A percentile compares a stretch with the other conserved stretches of the same genome.
Evolutionary conservation across 2,888 invertebrate species (phyloP).

Genomic region (Galerucella calmariensis): DNA sequence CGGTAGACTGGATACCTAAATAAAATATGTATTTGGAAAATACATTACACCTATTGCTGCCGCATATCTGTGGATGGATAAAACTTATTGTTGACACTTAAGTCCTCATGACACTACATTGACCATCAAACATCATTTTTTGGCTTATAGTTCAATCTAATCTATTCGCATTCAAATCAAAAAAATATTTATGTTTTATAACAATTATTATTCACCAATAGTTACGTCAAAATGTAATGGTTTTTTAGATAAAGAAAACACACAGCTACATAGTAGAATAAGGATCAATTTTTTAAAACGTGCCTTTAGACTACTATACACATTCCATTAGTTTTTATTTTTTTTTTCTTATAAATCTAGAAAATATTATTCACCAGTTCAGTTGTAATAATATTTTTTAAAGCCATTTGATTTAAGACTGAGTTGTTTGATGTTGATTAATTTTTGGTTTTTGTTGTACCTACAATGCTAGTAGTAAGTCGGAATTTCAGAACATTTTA

Average conservation of each 20-base stretch:
- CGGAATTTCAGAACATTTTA: not conserved
- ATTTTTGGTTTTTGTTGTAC: slow-evolving; percentile 55
- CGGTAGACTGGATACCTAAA: not conserved
- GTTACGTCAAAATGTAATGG: slow-evolving; percentile 7
- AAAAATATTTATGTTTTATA: not conserved
- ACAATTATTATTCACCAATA: not conserved
- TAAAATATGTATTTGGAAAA: not conserved
- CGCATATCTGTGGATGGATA: too few species aligned
- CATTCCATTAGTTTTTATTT: slow-evolving; percentile 54
- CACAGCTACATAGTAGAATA: slow-evolving; percentile 37
- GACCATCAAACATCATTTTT: not conserved
- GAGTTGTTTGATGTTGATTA: slow-evolving; percentile 58
- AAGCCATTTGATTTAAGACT: slow-evolving; percentile 66
- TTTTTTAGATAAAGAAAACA: slow-evolving; percentile 42
- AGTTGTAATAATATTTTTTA: slow-evolving; percentile 53
- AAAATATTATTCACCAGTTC: slow-evolving; percentile 29
- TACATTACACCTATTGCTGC: not conserved
- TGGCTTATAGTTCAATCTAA: not conserved
- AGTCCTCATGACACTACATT: too few species aligned
- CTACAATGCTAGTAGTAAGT: slow-evolving; percentile 16
- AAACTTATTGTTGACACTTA: too few species aligned
- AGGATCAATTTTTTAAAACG: slow-evolving; percentile 48
- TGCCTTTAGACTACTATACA: slow-evolving; percentile 55
- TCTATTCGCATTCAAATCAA: not conserved
- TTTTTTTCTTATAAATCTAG: slow-evolving; percentile 37